Conservation (phyloP, 92 coral and sea anemone genomes). For the Epizoanthus rinbou region DNA sequence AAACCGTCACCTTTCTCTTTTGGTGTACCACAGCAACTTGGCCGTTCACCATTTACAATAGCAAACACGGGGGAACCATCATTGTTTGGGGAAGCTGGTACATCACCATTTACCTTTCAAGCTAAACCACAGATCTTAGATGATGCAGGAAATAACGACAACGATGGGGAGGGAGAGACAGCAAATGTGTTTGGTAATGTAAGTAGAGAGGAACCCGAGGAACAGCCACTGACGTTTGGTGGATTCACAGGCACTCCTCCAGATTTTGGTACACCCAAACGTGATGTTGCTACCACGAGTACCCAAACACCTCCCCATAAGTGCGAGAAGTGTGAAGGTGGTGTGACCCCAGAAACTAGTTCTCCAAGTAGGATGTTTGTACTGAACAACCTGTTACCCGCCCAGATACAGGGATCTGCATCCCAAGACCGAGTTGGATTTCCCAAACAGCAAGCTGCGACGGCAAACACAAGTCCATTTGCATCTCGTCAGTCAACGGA, state of each 20-base stretch:
- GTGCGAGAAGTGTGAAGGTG: conserved; percentile 39
- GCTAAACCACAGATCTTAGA: conserved; percentile 8
- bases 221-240: conserved; percentile 65
- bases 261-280: conserved; percentile 49
- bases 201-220: conserved; percentile 5
- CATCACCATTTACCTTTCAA: conserved; percentile 38
- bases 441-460: neutral
- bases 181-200: conserved; percentile 53
- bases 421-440: neutral
- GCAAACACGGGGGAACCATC: neutral
- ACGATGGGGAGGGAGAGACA: neutral
- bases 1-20: conserved; percentile 21
- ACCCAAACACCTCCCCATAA: conserved; percentile 47
- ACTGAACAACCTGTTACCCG: neutral
- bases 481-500: conserved; percentile 26
- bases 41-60: conserved; percentile 13
- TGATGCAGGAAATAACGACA: neutral
- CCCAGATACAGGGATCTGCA: neutral
- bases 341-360: neutral
- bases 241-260: conserved; percentile 56
- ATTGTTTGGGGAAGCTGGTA: conserved; percentile 5
- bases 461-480: conserved; percentile 2
- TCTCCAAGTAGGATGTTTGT: conserved; percentile 1
- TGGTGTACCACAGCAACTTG: conserved; percentile 32
- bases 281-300: conserved; percentile 27